Evolutionary conservation across 1,140 invertebrate species (phyloP), one percentile per base, ranked within the genome.

Genomic region (Drosophila kohkoa): DNA sequence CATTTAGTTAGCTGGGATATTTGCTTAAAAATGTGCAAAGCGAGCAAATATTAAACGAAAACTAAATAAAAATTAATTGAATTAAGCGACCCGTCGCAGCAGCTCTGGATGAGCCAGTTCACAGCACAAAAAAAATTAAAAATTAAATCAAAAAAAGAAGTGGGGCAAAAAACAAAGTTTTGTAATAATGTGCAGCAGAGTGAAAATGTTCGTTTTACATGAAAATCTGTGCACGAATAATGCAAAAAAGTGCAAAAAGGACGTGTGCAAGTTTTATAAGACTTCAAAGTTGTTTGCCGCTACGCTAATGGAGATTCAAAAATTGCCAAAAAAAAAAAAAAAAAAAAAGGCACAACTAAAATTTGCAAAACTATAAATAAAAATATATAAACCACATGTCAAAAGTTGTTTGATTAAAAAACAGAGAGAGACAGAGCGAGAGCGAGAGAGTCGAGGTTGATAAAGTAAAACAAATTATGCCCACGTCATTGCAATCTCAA

Each of bases 51-150:
- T 88, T 83, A 80, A 89, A 81, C 77, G 80, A 87, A 83, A 87
- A 87, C 83, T 87, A 87, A 87, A 87, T 89, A 87, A 87, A 87
- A 87, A 87, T 87, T 87, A 87, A 87, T 87, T 88, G 85, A 87
- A 87, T 87, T 87, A 87, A 87, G 83, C 76, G 81, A 81, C 60
- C 46, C 67, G 73, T 69, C 58, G 57, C 66, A 41, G 20, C 20
- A 25, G 20, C 20, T 25, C 43, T 70, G 81, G 64, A 20, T 58
- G 48, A 52, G 64, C 45, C n/a, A 43, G 11, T 20, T 13, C 16
- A 48, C 62, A 68, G 55, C 41, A 43, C 32, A 54, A 32, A 64
- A 55, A 75, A 54, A 45, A 70, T n/a, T n/a, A 72, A 63, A 63
- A 72, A 10, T 49, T 15, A 43, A 38, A 63, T 11, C 25, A 51